These are phyloP conservation scores for Clitarchus hookeri DNA, from an alignment of 2,888 invertebrate species.

Conservation along the genomic window DNA sequence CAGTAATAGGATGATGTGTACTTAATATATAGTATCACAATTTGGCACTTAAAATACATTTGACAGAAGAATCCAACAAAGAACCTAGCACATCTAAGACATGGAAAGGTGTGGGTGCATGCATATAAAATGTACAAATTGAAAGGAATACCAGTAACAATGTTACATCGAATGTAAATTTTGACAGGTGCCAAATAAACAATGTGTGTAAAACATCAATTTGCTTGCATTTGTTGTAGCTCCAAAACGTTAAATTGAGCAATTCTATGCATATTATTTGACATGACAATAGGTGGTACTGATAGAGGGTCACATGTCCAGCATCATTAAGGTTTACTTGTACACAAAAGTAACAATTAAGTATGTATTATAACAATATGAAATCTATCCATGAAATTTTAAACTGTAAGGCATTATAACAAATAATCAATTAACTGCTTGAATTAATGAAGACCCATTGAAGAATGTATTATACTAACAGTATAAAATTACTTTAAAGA, in stretches of 20 bases:
- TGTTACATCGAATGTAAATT: background rate
- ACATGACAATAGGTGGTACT: background rate
- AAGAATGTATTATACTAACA: too few relatives aligned
- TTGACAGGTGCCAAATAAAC: background rate
- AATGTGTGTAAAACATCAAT: background rate
- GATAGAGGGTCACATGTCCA: background rate
- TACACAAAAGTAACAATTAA: background rate
- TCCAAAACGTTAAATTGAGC: background rate
- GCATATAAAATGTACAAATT: background rate
- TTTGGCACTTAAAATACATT: constrained; percentile 5
- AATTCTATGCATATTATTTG: background rate
- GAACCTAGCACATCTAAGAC: background rate
- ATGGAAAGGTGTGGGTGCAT: background rate
- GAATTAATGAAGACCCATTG: background rate
- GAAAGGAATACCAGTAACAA: background rate
- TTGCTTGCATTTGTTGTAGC: background rate
- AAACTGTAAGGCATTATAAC: background rate
- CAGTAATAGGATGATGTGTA: background rate
- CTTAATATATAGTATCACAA: background rate
- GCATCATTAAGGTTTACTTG: background rate
- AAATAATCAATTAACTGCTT: background rate
- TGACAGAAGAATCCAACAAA: background rate
- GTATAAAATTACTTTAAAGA: background rate
- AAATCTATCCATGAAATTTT: background rate
- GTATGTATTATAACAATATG: background rate